Percentiles rank a stretch among this genome's conserved stretches.
These are phyloP conservation scores for Dendrocincla tyrannina DNA, from an alignment of 2,797 vertebrate species.

Conservation along the genomic window DNA sequence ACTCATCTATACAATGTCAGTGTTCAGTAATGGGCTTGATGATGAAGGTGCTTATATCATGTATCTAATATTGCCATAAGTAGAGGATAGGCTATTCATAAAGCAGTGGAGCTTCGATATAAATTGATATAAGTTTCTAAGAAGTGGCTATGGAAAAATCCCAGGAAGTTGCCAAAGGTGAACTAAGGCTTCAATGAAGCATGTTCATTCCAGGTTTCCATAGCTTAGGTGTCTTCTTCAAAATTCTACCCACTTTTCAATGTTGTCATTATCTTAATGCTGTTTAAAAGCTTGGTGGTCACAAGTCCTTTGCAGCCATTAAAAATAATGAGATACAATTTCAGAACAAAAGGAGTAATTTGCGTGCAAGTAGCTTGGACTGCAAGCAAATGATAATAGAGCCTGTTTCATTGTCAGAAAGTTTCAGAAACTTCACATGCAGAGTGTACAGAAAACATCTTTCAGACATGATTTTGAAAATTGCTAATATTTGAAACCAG, in stretches of 20 bases:
- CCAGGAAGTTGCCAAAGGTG: not conserved
- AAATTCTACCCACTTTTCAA: not conserved
- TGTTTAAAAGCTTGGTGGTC: not conserved
- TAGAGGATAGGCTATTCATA: not conserved
- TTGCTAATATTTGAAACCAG: conserved; percentile 60
- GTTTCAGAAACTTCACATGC: conserved; percentile 41
- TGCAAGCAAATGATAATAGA: not conserved
- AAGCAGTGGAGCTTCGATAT: not conserved
- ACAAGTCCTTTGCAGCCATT: not conserved
- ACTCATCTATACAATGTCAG: fast-evolving
- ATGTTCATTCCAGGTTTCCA: not conserved
- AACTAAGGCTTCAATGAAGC: not conserved
- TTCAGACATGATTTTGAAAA: conserved; percentile 47
- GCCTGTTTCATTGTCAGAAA: not conserved
- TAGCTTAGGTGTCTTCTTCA: not conserved
- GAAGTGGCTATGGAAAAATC: not conserved
- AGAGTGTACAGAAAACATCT: conserved; percentile 32
- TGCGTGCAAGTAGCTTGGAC: not conserved
- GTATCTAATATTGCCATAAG: not conserved
- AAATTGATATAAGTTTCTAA: not conserved
- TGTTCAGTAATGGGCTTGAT: not conserved
- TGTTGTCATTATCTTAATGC: not conserved
- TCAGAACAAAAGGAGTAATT: not conserved
- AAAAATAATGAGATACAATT: not conserved
- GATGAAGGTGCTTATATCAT: not conserved